Conservation (phyloP, 2,797 vertebrate species). For the Rhadinocentrus ornatus region DNA sequence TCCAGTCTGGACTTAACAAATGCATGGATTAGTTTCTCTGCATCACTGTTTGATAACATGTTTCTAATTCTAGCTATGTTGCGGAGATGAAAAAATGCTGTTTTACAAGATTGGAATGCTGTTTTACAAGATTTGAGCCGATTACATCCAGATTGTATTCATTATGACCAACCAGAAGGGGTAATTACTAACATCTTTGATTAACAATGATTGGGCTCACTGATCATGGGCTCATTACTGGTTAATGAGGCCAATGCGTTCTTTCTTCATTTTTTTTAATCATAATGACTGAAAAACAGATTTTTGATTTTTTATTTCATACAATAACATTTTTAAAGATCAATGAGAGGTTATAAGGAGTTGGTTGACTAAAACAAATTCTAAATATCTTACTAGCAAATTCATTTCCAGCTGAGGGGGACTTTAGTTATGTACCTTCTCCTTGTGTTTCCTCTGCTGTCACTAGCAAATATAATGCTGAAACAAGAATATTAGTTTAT, state of each 20-base stretch:
- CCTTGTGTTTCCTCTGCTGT: background rate
- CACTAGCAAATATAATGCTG: background rate
- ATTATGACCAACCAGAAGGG: background rate
- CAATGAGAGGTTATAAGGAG: conserved; percentile 1
- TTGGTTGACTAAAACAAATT: background rate
- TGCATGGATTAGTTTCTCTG: too few relatives aligned
- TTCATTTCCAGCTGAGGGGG: background rate
- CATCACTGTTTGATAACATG: too few relatives aligned
- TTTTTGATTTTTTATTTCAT: background rate
- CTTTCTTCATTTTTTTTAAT: background rate
- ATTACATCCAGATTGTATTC: conserved; percentile 1
- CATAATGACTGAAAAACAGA: background rate
- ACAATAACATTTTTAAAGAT: background rate
- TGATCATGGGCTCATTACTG: background rate
- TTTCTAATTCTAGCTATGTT: too few relatives aligned
- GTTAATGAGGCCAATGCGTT: background rate
- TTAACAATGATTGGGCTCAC: background rate
- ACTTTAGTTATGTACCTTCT: background rate
- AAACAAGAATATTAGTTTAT: background rate
- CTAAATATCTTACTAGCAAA: background rate
- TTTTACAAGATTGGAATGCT: too few relatives aligned
- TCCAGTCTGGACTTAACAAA: too few relatives aligned
- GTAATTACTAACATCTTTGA: background rate
- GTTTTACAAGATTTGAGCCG: too few relatives aligned
- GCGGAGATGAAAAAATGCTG: too few relatives aligned